phyloP scores from a whole-genome alignment of 2,113 vertebrate genomes.

The Melanostigma gelatinosum region DNA sequence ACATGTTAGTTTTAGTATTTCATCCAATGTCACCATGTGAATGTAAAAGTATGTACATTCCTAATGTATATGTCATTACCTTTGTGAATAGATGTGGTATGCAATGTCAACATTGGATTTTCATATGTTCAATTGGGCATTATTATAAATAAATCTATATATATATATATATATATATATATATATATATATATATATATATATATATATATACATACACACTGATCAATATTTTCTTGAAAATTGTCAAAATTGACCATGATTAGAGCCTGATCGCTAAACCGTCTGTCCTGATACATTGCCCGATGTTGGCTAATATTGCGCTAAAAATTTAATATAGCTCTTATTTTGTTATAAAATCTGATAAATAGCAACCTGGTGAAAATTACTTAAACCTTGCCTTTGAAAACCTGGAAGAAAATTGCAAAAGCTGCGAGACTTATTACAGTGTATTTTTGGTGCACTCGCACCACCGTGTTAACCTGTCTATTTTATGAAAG shows the following conservation, averaged over 20 bases:
- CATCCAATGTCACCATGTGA: too few species aligned
- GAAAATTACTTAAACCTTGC: neutral
- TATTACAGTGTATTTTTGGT: neutral
- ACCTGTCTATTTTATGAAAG: neutral
- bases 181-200: too few species aligned
- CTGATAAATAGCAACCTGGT: neutral
- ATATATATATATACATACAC: neutral
- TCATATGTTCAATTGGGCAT: too few species aligned
- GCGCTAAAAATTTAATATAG: too few species aligned
- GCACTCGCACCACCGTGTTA: neutral
- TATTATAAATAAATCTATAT: too few species aligned
- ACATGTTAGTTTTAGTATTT: too few species aligned
- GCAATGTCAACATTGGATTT: neutral
- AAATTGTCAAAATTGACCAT: neutral
- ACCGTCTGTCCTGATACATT: neutral
- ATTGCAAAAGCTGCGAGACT: neutral
- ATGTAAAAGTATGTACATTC: too few species aligned
- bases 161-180: too few species aligned
- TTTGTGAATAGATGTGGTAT: too few species aligned
- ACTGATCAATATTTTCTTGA: neutral
- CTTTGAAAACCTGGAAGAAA: neutral
- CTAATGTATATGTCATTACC: too few species aligned
- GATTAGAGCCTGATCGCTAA: neutral
- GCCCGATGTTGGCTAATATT: too few species aligned
- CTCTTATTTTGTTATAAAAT: neutral